Evolutionary conservation across 1,140 invertebrate species (phyloP).

Genomic region (Meloidogyne hapla): DNA sequence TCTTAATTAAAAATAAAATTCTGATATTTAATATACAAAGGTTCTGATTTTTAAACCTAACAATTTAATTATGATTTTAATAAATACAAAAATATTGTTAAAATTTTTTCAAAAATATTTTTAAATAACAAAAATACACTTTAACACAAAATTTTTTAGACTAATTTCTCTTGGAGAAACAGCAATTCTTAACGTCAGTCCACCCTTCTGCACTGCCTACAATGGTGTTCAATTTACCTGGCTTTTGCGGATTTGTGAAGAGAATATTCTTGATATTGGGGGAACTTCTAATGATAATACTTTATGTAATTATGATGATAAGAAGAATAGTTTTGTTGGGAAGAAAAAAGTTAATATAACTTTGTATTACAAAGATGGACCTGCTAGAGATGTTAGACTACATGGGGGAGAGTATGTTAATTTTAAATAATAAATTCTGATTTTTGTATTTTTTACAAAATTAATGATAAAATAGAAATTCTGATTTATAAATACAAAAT

Average conservation of each 20-base stretch:
- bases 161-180: constrained; percentile 29
- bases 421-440: neutral
- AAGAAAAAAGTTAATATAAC: constrained; percentile 36
- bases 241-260: constrained; percentile 41
- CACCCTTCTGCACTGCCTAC: constrained; percentile 41
- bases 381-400: constrained; percentile 34
- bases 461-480: neutral
- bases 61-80: neutral
- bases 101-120: too few relatives aligned
- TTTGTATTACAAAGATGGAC: constrained; percentile 50
- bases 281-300: neutral
- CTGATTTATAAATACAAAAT: neutral
- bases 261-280: constrained; percentile 32
- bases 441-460: neutral
- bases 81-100: constrained; percentile 1
- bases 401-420: constrained; percentile 32
- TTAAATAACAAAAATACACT: too few relatives aligned
- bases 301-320: constrained; percentile 10
- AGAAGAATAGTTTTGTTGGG: neutral
- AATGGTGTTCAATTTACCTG: constrained; percentile 45
- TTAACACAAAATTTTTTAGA: too few relatives aligned
- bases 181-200: constrained; percentile 40
- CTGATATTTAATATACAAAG: too few relatives aligned
- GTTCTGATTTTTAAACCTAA: too few relatives aligned
- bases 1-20: too few relatives aligned